A percentile compares a stretch with the other conserved stretches of the same genome.
phyloP scores from a whole-genome alignment of 2,113 vertebrate species.

The Nymphicus hollandicus region DNA sequence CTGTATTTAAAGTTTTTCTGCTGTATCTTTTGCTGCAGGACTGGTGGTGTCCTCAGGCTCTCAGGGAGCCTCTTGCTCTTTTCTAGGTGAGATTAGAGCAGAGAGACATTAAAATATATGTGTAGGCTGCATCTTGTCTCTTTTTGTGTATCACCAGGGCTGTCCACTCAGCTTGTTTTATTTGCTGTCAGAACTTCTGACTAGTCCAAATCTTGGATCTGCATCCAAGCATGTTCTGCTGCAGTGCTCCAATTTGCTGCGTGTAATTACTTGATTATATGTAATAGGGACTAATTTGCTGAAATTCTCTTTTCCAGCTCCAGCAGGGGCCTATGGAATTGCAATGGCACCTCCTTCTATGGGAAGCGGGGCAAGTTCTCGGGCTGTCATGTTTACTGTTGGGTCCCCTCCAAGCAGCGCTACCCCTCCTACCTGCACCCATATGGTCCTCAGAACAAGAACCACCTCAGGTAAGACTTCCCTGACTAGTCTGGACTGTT shows the following conservation, averaged over 20 bases:
- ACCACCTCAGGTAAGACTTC: slow-evolving; percentile 87
- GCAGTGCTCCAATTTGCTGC: neutral
- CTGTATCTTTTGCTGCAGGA: neutral
- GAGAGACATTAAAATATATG: neutral
- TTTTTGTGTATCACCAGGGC: neutral
- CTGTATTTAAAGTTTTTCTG: neutral
- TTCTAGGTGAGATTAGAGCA: neutral
- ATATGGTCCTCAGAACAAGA: slow-evolving; percentile 86
- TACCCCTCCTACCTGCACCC: slow-evolving; percentile 87
- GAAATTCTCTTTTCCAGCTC: slow-evolving; percentile 69
- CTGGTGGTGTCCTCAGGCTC: neutral
- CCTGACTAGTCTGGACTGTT: neutral
- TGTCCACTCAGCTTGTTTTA: neutral
- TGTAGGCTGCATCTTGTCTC: neutral
- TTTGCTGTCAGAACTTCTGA: neutral
- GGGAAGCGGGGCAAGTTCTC: slow-evolving; percentile 73
- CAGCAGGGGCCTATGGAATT: slow-evolving; percentile 79
- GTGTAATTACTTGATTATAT: neutral
- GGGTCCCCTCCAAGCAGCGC: slow-evolving; percentile 92
- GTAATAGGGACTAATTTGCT: neutral
- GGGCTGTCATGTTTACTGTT: slow-evolving; percentile 92
- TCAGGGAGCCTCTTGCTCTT: neutral
- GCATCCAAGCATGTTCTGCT: neutral
- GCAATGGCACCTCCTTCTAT: slow-evolving; percentile 60
- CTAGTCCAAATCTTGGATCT: neutral